Percentiles rank a stretch among this genome's conserved stretches.
These are phyloP conservation scores for Pterobdella sp. DNA, from an alignment of 2,888 invertebrate species.

Conservation along the genomic window DNA sequence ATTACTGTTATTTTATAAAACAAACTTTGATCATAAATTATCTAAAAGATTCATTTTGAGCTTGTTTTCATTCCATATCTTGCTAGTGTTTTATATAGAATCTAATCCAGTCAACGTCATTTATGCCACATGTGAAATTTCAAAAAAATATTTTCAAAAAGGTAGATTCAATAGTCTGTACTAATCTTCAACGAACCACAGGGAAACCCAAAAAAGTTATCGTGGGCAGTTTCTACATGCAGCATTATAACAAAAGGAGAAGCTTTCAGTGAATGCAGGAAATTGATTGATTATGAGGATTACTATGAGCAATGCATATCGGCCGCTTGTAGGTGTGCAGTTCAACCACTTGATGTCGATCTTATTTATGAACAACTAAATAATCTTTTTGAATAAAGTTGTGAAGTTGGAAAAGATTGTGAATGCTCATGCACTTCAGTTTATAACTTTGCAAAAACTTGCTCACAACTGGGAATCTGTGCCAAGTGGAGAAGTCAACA, in stretches of 20 bases:
- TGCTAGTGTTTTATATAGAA: too few species aligned
- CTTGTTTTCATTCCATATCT: too few species aligned
- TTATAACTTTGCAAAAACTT: constrained; percentile 18
- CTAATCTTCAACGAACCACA: neutral
- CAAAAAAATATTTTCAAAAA: too few species aligned
- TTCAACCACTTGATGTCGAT: neutral
- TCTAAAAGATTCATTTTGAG: too few species aligned
- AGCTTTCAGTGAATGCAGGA: constrained; percentile 15
- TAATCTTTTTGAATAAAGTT: constrained; percentile 5
- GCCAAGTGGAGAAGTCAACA: constrained; percentile 16
- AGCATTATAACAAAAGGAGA: constrained; percentile 16
- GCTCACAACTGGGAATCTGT: constrained; percentile 13
- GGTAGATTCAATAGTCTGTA: too few species aligned
- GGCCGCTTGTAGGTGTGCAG: constrained; percentile 18
- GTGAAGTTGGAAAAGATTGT: constrained; percentile 23
- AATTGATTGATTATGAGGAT: constrained; percentile 9
- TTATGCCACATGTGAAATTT: too few species aligned
- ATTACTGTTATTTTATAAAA: neutral
- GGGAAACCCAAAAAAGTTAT: constrained; percentile 17
- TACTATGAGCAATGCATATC: constrained; percentile 20
- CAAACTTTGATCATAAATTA: neutral
- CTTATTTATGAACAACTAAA: neutral
- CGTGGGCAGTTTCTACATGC: constrained; percentile 16
- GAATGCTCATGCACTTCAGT: constrained; percentile 25
- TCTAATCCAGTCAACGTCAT: too few species aligned